Percentiles rank a stretch among this genome's conserved stretches.
phyloP scores from a whole-genome alignment of 2,113 vertebrate species.

The Haemorhous mexicanus region DNA sequence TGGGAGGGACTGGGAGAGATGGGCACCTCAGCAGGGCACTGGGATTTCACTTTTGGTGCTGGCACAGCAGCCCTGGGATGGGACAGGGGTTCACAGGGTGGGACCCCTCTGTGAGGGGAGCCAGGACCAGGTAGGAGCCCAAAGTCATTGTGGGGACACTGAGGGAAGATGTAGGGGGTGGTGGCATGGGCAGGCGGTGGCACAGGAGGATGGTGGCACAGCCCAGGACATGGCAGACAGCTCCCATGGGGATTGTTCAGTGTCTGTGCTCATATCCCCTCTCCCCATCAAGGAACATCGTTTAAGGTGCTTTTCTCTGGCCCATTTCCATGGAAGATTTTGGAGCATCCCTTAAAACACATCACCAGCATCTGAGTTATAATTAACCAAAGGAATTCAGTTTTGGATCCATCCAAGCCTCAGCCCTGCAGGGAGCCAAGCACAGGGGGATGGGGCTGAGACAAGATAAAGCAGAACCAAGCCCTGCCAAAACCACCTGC shows the following conservation, averaged over 20 bases:
- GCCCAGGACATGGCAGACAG: background rate
- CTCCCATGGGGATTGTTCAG: background rate
- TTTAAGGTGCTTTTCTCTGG: background rate
- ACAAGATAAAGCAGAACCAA: fast-evolving
- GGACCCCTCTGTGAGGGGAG: background rate
- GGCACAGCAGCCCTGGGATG: background rate
- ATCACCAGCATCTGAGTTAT: background rate
- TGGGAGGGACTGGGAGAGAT: slow-evolving; percentile 81
- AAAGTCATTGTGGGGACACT: fast-evolving
- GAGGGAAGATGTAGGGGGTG: background rate
- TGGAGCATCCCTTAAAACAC: background rate
- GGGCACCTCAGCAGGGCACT: slow-evolving; percentile 71
- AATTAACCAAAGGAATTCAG: background rate
- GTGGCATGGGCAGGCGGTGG: background rate
- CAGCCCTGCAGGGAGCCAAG: background rate
- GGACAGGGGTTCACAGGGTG: fast-evolving
- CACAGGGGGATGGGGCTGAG: fast-evolving
- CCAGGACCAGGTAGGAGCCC: fast-evolving
- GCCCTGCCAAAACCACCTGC: background rate
- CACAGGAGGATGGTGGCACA: background rate
- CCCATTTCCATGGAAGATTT: background rate
- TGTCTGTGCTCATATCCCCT: background rate
- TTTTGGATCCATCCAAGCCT: background rate
- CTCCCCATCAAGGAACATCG: fast-evolving
- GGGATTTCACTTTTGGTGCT: slow-evolving; percentile 82